Conservation (phyloP, 1,140 invertebrate species). For the Heliothis subflexa region DNA sequence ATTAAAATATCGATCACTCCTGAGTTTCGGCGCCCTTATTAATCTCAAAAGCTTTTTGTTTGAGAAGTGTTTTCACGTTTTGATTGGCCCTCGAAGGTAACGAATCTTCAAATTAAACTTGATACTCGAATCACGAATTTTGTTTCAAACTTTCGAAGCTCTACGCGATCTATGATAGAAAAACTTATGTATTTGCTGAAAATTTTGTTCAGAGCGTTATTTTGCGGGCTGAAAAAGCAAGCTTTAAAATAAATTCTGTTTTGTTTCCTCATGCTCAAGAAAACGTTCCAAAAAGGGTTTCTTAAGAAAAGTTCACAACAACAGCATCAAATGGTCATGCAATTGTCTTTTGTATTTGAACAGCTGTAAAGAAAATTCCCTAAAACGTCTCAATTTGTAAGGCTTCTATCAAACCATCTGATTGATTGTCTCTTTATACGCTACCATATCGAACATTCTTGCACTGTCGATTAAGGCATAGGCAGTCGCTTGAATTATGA, state of each 20-base stretch:
- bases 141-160: background rate
- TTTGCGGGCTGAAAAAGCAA: background rate
- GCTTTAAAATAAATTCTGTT: too few relatives aligned
- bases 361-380: too few relatives aligned
- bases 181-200: background rate
- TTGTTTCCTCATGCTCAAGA: background rate
- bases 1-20: constrained; percentile 20
- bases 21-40: constrained; percentile 17
- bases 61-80: background rate
- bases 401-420: too few relatives aligned
- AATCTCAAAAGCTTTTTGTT: background rate
- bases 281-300: background rate
- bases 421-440: too few relatives aligned
- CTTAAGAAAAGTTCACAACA: background rate
- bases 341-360: too few relatives aligned
- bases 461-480: too few relatives aligned
- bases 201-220: background rate
- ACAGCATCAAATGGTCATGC: too few relatives aligned
- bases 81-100: constrained; percentile 4
- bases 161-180: background rate
- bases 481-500: too few relatives aligned
- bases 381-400: too few relatives aligned
- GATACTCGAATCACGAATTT: background rate
- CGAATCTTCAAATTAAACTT: constrained; percentile 19
- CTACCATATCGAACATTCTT: too few relatives aligned